Evolutionary conservation across 2,113 vertebrate species (phyloP).

Genomic region (Anas platyrhynchos): DNA sequence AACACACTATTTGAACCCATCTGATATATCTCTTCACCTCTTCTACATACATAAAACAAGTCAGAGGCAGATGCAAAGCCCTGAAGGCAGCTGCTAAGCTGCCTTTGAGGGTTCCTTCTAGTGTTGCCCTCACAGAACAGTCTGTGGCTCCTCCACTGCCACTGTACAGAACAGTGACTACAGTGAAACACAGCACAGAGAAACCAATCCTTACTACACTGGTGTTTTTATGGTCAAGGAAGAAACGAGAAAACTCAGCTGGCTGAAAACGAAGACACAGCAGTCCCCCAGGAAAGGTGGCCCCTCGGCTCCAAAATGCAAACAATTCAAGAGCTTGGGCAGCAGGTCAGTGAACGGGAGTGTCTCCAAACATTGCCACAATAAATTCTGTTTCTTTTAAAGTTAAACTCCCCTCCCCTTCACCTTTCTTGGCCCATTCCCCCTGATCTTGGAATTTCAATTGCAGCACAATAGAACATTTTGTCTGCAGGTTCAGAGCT

Average conservation of each 20-base stretch:
- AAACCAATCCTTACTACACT: neutral
- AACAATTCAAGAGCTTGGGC: neutral
- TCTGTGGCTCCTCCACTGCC: neutral
- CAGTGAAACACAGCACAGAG: neutral
- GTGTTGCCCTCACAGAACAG: neutral
- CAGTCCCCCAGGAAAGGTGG: neutral
- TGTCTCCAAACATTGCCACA: neutral
- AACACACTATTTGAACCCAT: neutral
- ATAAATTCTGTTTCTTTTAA: neutral
- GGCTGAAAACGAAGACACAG: neutral
- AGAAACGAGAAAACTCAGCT: neutral
- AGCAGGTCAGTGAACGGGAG: neutral
- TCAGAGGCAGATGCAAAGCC: neutral
- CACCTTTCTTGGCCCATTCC: neutral
- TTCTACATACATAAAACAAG: neutral
- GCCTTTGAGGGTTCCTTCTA: neutral
- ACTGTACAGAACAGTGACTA: neutral
- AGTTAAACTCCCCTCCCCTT: neutral
- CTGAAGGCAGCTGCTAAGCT: neutral
- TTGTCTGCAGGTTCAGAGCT: neutral
- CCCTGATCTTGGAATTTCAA: neutral
- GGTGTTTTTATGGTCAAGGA: neutral
- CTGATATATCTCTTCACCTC: neutral
- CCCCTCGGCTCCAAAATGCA: fast-evolving
- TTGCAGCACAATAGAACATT: neutral